Evolutionary conservation across 1,140 invertebrate species (phyloP).

Genomic region (Nasonia giraulti): DNA sequence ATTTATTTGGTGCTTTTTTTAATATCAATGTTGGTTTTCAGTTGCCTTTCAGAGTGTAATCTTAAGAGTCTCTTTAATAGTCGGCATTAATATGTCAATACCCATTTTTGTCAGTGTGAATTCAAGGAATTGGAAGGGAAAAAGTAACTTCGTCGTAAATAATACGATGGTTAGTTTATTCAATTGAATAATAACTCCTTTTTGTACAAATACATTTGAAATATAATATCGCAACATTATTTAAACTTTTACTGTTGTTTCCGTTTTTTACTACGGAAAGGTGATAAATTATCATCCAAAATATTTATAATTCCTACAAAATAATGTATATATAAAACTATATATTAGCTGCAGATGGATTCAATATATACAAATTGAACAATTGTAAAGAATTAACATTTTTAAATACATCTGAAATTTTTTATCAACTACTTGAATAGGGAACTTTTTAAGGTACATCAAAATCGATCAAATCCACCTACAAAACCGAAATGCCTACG

Average conservation of each 20-base stretch:
- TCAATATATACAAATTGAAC: constrained; percentile 37
- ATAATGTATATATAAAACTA: constrained; percentile 47
- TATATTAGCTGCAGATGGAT: constrained; percentile 12
- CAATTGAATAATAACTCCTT: constrained; percentile 30
- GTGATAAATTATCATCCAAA: constrained; percentile 21
- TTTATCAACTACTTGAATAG: constrained; percentile 11
- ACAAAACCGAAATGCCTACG: constrained; percentile 23
- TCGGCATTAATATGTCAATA: neutral
- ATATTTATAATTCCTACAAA: constrained; percentile 21
- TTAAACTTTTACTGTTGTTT: neutral
- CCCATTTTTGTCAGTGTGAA: neutral
- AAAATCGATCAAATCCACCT: constrained; percentile 13
- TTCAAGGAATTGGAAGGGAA: neutral
- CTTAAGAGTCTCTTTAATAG: neutral
- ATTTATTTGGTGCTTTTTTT: neutral
- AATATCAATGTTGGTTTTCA: neutral
- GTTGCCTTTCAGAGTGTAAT: neutral
- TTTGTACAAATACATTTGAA: constrained; percentile 35
- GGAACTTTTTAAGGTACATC: neutral
- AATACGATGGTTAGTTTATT: constrained; percentile 48
- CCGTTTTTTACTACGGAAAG: neutral
- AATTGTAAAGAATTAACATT: constrained; percentile 12
- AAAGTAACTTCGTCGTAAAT: neutral
- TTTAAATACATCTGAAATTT: neutral
- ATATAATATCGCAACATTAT: constrained; percentile 32